Conservation (phyloP, 1,140 invertebrate species). For the Eciton burchellii region DNA sequence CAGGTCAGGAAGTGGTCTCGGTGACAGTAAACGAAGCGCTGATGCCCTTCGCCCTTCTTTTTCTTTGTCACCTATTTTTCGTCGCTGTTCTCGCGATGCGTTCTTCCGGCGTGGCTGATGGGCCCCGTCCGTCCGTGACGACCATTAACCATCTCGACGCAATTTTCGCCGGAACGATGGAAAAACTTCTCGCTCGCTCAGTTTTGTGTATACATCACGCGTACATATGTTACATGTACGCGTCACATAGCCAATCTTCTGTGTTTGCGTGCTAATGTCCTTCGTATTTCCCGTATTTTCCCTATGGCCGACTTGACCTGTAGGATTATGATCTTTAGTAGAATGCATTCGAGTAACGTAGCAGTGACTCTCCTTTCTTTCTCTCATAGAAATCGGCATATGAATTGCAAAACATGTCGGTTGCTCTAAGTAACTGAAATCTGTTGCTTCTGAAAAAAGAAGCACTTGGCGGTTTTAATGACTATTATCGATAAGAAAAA, state of each 20-base stretch:
- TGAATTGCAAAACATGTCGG: not conserved
- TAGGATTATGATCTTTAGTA: conserved; percentile 12
- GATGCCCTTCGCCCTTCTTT: conserved; percentile 41
- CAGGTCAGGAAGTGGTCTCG: conserved; percentile 25
- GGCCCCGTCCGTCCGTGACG: conserved; percentile 61
- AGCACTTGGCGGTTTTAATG: too few relatives aligned
- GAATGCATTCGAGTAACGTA: not conserved
- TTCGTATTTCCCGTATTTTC: conserved; percentile 48
- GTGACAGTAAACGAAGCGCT: conserved; percentile 47
- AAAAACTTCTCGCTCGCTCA: conserved; percentile 63
- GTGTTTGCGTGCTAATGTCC: conserved; percentile 29
- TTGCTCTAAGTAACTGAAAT: not conserved
- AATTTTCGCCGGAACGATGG: conserved; percentile 67
- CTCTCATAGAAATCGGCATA: conserved; percentile 6
- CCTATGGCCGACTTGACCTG: conserved; percentile 18
- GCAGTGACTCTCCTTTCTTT: conserved; percentile 15
- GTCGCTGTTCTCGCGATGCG: conserved; percentile 43
- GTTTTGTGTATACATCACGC: not conserved
- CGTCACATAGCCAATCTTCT: conserved; percentile 2
- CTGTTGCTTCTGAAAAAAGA: too few relatives aligned
- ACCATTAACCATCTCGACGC: conserved; percentile 66
- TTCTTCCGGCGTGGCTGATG: conserved; percentile 61
- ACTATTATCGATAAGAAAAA: too few relatives aligned
- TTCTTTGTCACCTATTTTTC: conserved; percentile 49
- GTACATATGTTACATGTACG: not conserved